Evolutionary conservation across 2,797 vertebrate species (phyloP), one percentile per base, ranked within the genome.

Genomic region (Toxotes lorentzi): DNA sequence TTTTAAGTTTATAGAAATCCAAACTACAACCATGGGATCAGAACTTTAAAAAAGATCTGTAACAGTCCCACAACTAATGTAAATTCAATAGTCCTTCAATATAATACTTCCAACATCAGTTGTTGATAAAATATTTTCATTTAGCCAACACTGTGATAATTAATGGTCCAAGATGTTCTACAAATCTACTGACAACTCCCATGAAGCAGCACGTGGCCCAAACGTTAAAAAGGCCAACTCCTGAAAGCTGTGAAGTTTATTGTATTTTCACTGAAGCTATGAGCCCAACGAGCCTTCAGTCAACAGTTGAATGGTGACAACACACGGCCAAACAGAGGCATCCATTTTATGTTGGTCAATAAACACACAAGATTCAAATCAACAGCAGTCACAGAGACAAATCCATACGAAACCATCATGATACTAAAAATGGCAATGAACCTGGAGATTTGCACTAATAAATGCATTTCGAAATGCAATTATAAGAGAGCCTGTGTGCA

Each of bases 171-270:
- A 8, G 24, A 30, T 1, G 1, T 45, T 64, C 41, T 69, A n/a
- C 7, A 27, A 24, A 9, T 19, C 40, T 61, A 17, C 76, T 63
- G 45, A 73, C 58, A 53, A n/a, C 11, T 75, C 57, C 57, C 54
- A 50, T 70, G 82, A 82, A 88, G 40, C 13, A 70, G 24, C 58
- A 57, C 23, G 24, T 40, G 48, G 57, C 41, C 40, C 32, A 64
- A 43, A 41, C 47, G 7, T 23, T 69, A 54, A 68, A 74, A 61
- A 57, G 8, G 35, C 50, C 8, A 51, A 75, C 58, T 78, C 62
- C n/a, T 66, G 43, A 72, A 76, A 80, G 65, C 57, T 61, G 69
- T 81, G 57, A 82, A 72, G 19, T 85, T 73, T 64, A 85, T 40
- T 57, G 60, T 69, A 60, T 79, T 67, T 66, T 56, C 27, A 24